Base-by-base conservation (phyloP, 2,113 vertebrate genomes). In the Onychorhynchus coronatus region DNA sequence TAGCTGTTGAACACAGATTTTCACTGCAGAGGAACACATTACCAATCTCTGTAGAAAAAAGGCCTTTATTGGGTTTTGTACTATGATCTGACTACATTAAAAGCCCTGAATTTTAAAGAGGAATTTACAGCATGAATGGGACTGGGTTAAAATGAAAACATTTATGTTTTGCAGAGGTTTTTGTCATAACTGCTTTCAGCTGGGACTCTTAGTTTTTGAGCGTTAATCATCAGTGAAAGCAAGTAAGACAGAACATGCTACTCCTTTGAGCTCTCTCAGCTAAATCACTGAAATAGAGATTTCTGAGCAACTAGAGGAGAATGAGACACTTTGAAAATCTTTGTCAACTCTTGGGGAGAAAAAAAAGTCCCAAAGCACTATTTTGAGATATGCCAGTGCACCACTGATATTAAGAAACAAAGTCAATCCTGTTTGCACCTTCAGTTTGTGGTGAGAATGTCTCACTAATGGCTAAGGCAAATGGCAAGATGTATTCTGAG, bases 361-460 rank as follows among this genome's bases (percentile, higher is more conserved):
- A 35, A 53, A 39, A 19, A 17, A 0, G n/a, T 0, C 0, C 1
- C 18, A 39, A 86, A 81, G 41, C 8, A 58, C 1, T 58, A 53
- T 39, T 30, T 59, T 78, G 12, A 41, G 31, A 39, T 5, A 8
- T 83, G 19, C 17, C 74, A 20, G 47, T 35, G 31, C 31, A 71
- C 16, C 39, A 42, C 25, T 89, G n/a, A 80, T 67, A 71, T 6
- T 61, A 55, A n/a, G 27, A 61, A 49, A 56, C 1, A 56, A 70
- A 74, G 13, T 42, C 11, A 37, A 76, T 72, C 4, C 13, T 50
- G 8, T 70, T 87, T 91, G 21, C 63, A 46, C 52, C 56, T 58
- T 25, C 21, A 19, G 8, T 67, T 37, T 74, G 58, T 59, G 31
- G 13, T 28, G 35, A 42, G n/a, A 8, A 3, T 5, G 1, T 72